phyloP scores from a whole-genome alignment of 2,888 invertebrate species.

The Cyclophora albipunctata region DNA sequence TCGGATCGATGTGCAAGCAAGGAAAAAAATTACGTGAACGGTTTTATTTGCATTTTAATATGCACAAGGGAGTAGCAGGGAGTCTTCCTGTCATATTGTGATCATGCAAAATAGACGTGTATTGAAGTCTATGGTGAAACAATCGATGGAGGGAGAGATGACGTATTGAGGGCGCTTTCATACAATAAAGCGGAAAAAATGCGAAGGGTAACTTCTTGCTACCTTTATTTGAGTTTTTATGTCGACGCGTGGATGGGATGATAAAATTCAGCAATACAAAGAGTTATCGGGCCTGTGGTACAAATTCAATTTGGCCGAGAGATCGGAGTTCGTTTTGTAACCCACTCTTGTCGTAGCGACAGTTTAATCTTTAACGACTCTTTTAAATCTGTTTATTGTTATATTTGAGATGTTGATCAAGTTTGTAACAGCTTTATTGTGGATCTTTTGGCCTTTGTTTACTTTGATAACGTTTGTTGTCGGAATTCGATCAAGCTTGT shows the following conservation, averaged over 20 bases:
- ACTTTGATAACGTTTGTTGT: too few relatives aligned
- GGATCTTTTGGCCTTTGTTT: too few relatives aligned
- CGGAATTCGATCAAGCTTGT: too few relatives aligned
- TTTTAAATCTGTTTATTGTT: too few relatives aligned
- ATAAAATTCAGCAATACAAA: constrained; percentile 34
- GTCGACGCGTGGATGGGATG: constrained; percentile 20
- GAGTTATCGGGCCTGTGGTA: constrained; percentile 25
- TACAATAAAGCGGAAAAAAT: constrained; percentile 10
- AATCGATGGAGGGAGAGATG: constrained; percentile 20
- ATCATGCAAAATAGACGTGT: constrained; percentile 28
- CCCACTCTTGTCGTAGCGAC: constrained; percentile 19
- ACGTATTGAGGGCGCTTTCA: constrained; percentile 16
- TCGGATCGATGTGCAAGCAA: constrained; percentile 39
- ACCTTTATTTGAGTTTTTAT: constrained; percentile 30
- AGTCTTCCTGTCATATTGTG: constrained; percentile 56
- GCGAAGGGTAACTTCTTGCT: constrained; percentile 15
- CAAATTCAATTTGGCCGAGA: constrained; percentile 29
- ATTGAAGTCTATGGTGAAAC: constrained; percentile 13
- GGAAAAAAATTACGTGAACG: constrained; percentile 17
- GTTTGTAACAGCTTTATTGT: too few relatives aligned
- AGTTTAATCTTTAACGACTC: constrained; percentile 7
- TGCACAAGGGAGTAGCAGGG: constrained; percentile 50
- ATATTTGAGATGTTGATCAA: too few relatives aligned
- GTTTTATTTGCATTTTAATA: constrained; percentile 72
- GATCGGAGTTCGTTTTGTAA: constrained; percentile 16